Percentiles rank a stretch among this genome's conserved stretches.
phyloP scores from a whole-genome alignment of 2,113 vertebrate genomes.

The Callipepla californica region DNA sequence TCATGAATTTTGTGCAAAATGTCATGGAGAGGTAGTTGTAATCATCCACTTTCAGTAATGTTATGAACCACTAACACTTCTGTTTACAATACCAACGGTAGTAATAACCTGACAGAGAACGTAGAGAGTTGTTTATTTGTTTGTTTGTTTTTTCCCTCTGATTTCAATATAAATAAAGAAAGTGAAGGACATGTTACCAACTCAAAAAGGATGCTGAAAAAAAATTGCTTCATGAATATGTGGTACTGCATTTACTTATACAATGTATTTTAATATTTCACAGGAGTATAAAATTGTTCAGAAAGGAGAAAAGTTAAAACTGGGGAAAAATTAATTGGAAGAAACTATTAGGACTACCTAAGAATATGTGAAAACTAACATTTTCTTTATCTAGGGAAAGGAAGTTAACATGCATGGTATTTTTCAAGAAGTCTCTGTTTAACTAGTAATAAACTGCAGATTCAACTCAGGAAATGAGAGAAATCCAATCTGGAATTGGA shows the following conservation, averaged over 20 bases:
- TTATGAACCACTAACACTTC: not conserved
- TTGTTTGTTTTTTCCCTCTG: not conserved
- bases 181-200: not conserved
- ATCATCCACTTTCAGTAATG: not conserved
- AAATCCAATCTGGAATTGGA: not conserved
- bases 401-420: conserved; percentile 8
- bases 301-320: not conserved
- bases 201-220: not conserved
- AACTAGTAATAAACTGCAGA: not conserved
- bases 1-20: not conserved
- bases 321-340: not conserved
- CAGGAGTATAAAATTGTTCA: not conserved
- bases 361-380: conserved; percentile 42
- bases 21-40: not conserved
- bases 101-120: not conserved
- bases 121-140: not conserved
- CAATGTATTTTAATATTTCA: not conserved
- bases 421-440: conserved; percentile 16
- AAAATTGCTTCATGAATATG: not conserved
- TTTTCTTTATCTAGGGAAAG: not conserved
- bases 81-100: not conserved
- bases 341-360: conserved; percentile 4
- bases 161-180: not conserved
- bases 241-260: not conserved
- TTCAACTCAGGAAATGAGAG: not conserved